These are phyloP conservation scores for Zaprionus vittiger DNA, from an alignment of 1,140 invertebrate species.

Conservation along the genomic window DNA sequence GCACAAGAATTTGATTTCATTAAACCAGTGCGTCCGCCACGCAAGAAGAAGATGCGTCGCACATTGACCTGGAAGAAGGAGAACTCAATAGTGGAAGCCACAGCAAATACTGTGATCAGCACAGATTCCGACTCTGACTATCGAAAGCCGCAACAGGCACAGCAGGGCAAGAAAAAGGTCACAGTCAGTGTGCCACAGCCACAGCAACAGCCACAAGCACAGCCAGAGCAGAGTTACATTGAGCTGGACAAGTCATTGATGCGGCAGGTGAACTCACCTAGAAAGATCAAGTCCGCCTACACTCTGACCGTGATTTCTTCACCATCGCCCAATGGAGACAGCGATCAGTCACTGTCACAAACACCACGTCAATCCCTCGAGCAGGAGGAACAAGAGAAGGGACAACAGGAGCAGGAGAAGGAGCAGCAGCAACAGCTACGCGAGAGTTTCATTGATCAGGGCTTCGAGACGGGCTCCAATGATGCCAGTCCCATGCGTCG, in stretches of 20 bases:
- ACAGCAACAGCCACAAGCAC: too few species aligned
- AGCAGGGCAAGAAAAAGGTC: slow-evolving; percentile 52
- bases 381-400: slow-evolving; percentile 9
- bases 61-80: slow-evolving; percentile 80
- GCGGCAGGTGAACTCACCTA: slow-evolving; percentile 67
- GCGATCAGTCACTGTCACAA: slow-evolving; percentile 58
- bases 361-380: slow-evolving; percentile 58
- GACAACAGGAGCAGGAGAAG: background rate
- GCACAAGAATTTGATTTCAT: slow-evolving; percentile 56
- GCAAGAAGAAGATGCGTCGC: slow-evolving; percentile 82
- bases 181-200: background rate
- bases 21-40: slow-evolving; percentile 67
- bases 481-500: slow-evolving; percentile 67
- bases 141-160: slow-evolving; percentile 21
- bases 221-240: slow-evolving; percentile 60
- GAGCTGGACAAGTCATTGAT: slow-evolving; percentile 70
- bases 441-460: slow-evolving; percentile 76
- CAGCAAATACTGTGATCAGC: slow-evolving; percentile 56
- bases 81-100: slow-evolving; percentile 72
- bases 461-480: slow-evolving; percentile 79
- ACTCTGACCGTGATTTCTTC: slow-evolving; percentile 71
- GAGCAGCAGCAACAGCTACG: slow-evolving; percentile 26
- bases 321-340: slow-evolving; percentile 71
- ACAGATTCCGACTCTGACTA: slow-evolving; percentile 75
- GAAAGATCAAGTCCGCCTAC: slow-evolving; percentile 73